Evolutionary conservation across 2,797 vertebrate genomes (phyloP).

Genomic region (Vireo griseus): DNA sequence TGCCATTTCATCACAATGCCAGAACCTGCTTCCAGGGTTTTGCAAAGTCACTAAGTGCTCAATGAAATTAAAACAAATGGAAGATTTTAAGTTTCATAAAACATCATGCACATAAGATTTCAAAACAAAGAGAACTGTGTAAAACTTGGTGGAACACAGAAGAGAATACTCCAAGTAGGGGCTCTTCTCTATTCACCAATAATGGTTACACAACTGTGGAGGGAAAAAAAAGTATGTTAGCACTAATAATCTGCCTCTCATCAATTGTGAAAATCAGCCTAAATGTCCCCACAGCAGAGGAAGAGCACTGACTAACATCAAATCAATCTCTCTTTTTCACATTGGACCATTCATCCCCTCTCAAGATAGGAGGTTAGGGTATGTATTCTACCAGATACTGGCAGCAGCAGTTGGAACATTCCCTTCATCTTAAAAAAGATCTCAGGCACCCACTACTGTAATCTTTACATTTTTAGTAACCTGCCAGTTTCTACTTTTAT

Average conservation of each 20-base stretch:
- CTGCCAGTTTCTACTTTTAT: slow-evolving; percentile 20
- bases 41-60: background rate
- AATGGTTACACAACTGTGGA: background rate
- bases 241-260: background rate
- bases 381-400: background rate
- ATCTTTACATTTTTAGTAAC: slow-evolving; percentile 20
- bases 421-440: background rate
- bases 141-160: background rate
- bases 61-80: background rate
- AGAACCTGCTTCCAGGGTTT: background rate
- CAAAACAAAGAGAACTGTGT: background rate
- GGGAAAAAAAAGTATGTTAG: background rate
- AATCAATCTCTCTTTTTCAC: background rate
- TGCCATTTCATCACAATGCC: background rate
- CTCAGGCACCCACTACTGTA: background rate
- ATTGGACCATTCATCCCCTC: background rate
- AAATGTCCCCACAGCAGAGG: background rate
- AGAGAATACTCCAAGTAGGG: background rate
- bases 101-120: background rate
- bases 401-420: background rate
- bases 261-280: background rate
- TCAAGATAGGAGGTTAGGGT: background rate
- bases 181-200: background rate
- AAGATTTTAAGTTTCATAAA: background rate
- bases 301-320: background rate